These are phyloP conservation scores for Acanthosepion lycidas DNA, from an alignment of 2,888 invertebrate species.

Conservation along the genomic window DNA sequence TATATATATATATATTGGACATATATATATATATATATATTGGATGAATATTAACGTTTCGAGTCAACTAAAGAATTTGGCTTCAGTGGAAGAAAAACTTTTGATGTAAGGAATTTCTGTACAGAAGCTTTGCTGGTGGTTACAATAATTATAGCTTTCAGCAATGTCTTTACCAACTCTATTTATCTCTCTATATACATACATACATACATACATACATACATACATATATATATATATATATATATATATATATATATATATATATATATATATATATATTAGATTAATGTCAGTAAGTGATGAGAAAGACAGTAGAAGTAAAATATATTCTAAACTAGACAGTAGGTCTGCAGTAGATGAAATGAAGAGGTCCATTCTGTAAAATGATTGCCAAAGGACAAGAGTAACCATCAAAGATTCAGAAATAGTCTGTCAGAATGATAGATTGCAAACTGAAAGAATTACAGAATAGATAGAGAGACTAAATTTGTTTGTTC, in stretches of 20 bases:
- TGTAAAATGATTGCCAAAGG: conserved; percentile 6
- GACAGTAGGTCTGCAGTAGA: background rate
- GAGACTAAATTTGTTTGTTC: background rate
- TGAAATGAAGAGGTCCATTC: background rate
- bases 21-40: too few relatives aligned
- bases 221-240: too few relatives aligned
- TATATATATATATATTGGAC: too few relatives aligned
- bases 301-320: background rate
- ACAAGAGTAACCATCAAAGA: background rate
- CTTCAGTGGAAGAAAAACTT: too few relatives aligned
- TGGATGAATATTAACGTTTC: too few relatives aligned
- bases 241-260: background rate
- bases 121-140: too few relatives aligned
- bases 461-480: background rate
- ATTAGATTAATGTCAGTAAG: background rate
- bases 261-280: background rate
- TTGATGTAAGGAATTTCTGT: too few relatives aligned
- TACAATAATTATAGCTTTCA: too few relatives aligned
- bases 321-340: background rate
- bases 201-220: too few relatives aligned
- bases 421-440: background rate
- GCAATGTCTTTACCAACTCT: too few relatives aligned
- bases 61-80: too few relatives aligned
- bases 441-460: background rate
- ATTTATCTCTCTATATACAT: too few relatives aligned